Base-by-base conservation (phyloP, 1,140 invertebrate species). In the Diabrotica virgifera region DNA sequence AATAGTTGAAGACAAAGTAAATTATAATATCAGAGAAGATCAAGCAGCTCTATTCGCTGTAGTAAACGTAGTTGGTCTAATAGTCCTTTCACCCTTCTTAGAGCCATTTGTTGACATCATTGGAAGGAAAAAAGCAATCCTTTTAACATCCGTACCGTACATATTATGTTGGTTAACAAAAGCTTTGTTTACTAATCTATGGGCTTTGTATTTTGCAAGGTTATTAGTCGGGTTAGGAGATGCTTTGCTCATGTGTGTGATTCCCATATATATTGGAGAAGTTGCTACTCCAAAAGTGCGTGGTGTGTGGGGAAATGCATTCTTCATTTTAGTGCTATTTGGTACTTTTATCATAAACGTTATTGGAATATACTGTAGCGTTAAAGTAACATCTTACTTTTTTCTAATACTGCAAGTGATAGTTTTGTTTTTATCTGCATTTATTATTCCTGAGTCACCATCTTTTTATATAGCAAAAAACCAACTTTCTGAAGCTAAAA, bases 191-290 rank as follows among this genome's bases (percentile, higher is more conserved):
- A 59, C 58, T 12, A 24, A 59, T 24, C 8, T 59, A 5, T 59
- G 36, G 6, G 13, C 35, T 14, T 59, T 59, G n/a, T 59, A 59
- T 14, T 37, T n/a, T 14, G 12, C 46, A 7, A 59, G 14, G 12
- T 7, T 59, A 8, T 59, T 11, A n/a, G n/a, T 40, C n/a, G 58
- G 58, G 12, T 46, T 59, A 12, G 58, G 13, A 51, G 38, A 12
- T 24, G 58, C 37, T 46, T 13, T 59, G 12, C 11, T 36, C 10
- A 46, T 59, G n/a, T 13, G 37, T 13, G n/a, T 40, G 40, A 11
- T 76, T n/a, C 85, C 86, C 0, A 83, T 88, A 73, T 88, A 85
- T 71, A 78, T 89, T 37, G 83, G 85, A 63, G 86, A 89, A 80
- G 81, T 90, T 46, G 81, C 89, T 37, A 83, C 87, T 60, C 78